These are phyloP conservation scores for Phyllotreta striolata DNA, from an alignment of 2,888 invertebrate genomes.

Conservation along the genomic window DNA sequence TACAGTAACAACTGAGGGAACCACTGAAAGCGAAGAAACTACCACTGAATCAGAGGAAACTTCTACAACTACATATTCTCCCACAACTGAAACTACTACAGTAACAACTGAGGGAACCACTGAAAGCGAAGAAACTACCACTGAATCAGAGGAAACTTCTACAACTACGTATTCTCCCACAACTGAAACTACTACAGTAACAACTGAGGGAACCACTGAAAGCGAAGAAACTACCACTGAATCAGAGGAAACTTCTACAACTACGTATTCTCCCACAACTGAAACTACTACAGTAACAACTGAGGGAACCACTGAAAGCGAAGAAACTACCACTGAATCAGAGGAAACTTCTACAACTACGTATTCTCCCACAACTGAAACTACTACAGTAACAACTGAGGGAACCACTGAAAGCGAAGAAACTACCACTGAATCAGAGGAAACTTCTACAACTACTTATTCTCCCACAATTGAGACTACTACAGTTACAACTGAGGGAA, in stretches of 20 bases:
- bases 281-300: conserved; percentile 7
- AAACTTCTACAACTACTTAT: neutral
- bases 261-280: neutral
- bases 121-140: neutral
- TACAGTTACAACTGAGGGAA: neutral
- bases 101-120: neutral
- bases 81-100: neutral
- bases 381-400: neutral
- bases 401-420: neutral
- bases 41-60: neutral
- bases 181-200: too few relatives aligned
- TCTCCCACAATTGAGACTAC: conserved; percentile 5
- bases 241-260: neutral
- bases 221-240: neutral
- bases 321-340: neutral
- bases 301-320: neutral
- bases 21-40: too few relatives aligned
- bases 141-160: too few relatives aligned
- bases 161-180: too few relatives aligned
- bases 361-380: neutral
- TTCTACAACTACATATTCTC: too few relatives aligned
- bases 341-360: too few relatives aligned
- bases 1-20: too few relatives aligned
- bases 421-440: neutral
- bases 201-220: neutral